phyloP scores from a whole-genome alignment of 2,797 vertebrate genomes.

The Staurois parvus region DNA sequence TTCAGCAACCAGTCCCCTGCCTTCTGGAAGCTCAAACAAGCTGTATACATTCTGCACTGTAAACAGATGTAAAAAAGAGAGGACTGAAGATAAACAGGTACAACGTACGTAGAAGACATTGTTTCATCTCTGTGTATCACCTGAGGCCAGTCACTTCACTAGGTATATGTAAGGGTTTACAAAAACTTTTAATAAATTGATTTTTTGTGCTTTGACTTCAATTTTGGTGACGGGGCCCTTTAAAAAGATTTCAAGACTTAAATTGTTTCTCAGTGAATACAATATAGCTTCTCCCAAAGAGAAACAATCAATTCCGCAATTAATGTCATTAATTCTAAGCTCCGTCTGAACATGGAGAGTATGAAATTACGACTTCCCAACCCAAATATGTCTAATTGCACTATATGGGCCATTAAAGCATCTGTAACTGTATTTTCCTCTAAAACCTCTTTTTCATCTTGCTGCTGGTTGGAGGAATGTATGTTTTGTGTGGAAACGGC shows the following conservation, averaged over 20 bases:
- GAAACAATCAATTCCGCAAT: not conserved
- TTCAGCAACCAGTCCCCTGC: too few relatives aligned
- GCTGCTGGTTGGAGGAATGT: constrained; percentile 11
- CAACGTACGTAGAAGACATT: too few relatives aligned
- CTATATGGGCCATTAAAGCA: constrained; percentile 15
- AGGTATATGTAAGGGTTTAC: too few relatives aligned
- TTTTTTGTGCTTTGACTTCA: too few relatives aligned
- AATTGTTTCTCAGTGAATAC: not conserved
- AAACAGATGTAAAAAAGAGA: too few relatives aligned
- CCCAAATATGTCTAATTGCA: constrained; percentile 29
- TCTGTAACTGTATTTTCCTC: constrained; percentile 18
- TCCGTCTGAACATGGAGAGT: not conserved
- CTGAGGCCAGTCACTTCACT: too few relatives aligned
- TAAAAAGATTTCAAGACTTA: not conserved
- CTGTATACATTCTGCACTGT: too few relatives aligned
- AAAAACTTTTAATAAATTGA: too few relatives aligned
- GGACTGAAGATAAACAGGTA: too few relatives aligned
- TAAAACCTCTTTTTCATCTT: not conserved
- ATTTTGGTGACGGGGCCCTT: not conserved
- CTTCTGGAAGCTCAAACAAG: too few relatives aligned
- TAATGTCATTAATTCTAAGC: not conserved
- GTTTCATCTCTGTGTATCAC: too few relatives aligned
- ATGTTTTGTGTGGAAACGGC: constrained; percentile 20
- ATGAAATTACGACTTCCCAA: constrained; percentile 26
- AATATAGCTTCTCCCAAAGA: not conserved